phyloP scores from a whole-genome alignment of 2,888 invertebrate species.

The Acleris literana region DNA sequence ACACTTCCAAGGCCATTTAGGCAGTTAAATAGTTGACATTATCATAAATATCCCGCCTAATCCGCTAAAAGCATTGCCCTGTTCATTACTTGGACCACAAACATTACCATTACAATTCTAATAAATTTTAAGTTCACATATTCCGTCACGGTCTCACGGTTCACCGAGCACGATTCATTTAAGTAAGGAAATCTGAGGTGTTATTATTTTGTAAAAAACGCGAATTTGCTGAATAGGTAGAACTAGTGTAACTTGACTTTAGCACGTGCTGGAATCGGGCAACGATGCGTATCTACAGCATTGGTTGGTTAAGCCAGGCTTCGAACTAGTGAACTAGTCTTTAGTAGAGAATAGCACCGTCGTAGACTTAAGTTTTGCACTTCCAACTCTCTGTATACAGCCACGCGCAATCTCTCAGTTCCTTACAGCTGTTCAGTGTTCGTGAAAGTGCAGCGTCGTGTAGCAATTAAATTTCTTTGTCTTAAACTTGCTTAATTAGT shows the following conservation, averaged over 20 bases:
- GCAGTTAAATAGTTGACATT: too few species aligned
- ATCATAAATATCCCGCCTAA: too few species aligned
- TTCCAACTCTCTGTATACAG: conserved; percentile 4
- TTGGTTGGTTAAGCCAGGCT: too few species aligned
- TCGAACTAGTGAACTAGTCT: too few species aligned
- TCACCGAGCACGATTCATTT: conserved; percentile 3
- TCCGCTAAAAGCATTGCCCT: too few species aligned
- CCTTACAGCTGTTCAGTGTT: conserved; percentile 2
- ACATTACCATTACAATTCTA: neutral
- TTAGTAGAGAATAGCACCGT: too few species aligned
- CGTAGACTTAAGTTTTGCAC: conserved; percentile 5
- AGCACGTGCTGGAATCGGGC: too few species aligned
- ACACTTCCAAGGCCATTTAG: too few species aligned
- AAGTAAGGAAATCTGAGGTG: conserved; percentile 4
- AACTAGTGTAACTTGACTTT: too few species aligned
- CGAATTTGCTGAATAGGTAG: too few species aligned
- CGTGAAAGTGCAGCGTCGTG: conserved; percentile 3
- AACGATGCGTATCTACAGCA: too few species aligned
- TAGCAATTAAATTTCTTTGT: neutral
- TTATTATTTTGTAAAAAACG: too few species aligned
- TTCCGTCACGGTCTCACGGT: conserved; percentile 5
- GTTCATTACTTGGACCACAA: neutral
- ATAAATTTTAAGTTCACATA: conserved; percentile 12
- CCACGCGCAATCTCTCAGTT: neutral
- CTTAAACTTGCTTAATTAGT: conserved; percentile 9